These are phyloP conservation scores for Xyliphius kryptos DNA, from an alignment of 2,113 vertebrate species.

Conservation along the genomic window DNA sequence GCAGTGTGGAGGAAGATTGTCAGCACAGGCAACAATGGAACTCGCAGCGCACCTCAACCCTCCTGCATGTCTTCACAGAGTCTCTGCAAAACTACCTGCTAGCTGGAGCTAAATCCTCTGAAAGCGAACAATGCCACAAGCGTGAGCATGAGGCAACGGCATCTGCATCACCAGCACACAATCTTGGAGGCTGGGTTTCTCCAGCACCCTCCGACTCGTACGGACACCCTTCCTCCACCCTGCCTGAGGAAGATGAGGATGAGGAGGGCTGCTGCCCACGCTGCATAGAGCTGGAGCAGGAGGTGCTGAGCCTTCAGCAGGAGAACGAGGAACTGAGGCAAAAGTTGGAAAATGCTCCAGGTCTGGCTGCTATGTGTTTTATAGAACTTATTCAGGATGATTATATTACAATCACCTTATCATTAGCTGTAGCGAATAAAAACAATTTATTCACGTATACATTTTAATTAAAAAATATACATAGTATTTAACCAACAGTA, in stretches of 20 bases:
- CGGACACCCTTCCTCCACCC: slow-evolving; percentile 90
- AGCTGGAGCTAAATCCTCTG: slow-evolving; percentile 57
- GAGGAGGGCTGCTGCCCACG: slow-evolving; percentile 92
- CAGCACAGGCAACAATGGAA: slow-evolving; percentile 73
- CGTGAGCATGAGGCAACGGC: slow-evolving; percentile 72
- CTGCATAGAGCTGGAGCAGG: slow-evolving; percentile 93
- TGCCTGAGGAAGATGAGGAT: slow-evolving; percentile 85
- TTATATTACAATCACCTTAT: too few species aligned
- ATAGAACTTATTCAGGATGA: slow-evolving; percentile 5
- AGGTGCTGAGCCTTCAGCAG: slow-evolving; percentile 93
- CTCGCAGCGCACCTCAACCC: slow-evolving; percentile 89
- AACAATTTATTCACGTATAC: too few species aligned
- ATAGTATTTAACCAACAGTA: too few species aligned
- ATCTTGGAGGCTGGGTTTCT: slow-evolving; percentile 87
- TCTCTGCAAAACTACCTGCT: slow-evolving; percentile 95
- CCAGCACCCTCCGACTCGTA: slow-evolving; percentile 92
- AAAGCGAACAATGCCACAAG: slow-evolving; percentile 74
- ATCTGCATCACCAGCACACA: slow-evolving; percentile 80
- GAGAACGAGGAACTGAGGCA: slow-evolving; percentile 94
- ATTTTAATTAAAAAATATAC: too few species aligned
- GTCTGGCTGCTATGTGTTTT: too few species aligned
- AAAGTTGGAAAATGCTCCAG: slow-evolving; percentile 90
- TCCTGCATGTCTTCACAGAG: slow-evolving; percentile 92
- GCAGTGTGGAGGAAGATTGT: slow-evolving; percentile 74
- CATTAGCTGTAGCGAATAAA: too few species aligned